Evolutionary conservation across 2,888 invertebrate species (phyloP), one percentile per base, ranked within the genome.

Genomic region (Rhogogaster chlorosoma): DNA sequence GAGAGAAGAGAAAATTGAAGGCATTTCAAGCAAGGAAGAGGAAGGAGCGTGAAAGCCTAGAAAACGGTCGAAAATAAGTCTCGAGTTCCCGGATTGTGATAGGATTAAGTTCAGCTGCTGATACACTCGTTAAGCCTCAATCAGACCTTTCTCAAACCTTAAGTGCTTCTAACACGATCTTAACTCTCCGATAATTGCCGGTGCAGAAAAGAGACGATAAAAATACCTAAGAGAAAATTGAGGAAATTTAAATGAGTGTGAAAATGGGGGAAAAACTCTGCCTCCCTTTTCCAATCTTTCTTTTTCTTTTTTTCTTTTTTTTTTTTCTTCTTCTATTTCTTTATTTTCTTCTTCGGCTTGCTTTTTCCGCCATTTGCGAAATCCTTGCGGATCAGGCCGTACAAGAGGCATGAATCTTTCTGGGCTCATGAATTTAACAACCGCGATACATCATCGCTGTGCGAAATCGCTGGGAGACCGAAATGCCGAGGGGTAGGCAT

Each of bases 41-140:
- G 29, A 29, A 64, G 15, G 67, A 32, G 9, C 22, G 15, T 38
- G n/a, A 38, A 15, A 12, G 78, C 61, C 67, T 7, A n/a, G 22
- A 22, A 12, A n/a, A 4, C 57, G 42, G 29, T 15, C n/a, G 49
- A 84, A 42, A 83, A 83, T 78, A 83, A 67, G 71, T 73, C 82
- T 12, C 57, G 32, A 85, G 32, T 45, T 18, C 61, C 73, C 18
- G 83, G 86, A 84, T 85, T 86, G 73, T 71, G 85, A 78, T 61
- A 82, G 86, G 87, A 89, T 89, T 88, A 89, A 87, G 86, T 85
- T 86, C 85, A 85, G 85, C 86, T 86, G 85, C 85, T 86, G 86
- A 86, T 88, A 88, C 86, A 83, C 86, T 84, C 84, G 45, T 86
- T 87, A 86, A 88, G 87, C 87, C 87, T 84, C 86, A 86, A 88